Base-by-base conservation (phyloP, 23 tunicate genomes). In the Corella eumyota region DNA sequence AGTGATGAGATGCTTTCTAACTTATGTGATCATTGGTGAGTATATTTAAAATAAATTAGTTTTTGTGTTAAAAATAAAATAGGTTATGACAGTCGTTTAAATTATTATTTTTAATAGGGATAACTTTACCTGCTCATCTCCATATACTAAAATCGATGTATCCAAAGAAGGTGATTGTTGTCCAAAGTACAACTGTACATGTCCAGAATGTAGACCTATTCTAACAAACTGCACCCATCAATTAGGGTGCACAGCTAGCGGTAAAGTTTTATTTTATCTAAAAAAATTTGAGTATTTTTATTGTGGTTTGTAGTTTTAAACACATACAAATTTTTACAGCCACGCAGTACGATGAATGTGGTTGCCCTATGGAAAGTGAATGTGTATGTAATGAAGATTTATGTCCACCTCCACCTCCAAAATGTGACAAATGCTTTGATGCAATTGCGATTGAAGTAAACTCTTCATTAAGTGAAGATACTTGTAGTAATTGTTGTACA, bases 321-420 rank as follows among this genome's bases (percentile, higher is more conserved):
- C 11, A 11, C 48, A 9, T 11, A 9, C 15, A 11, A 11, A 9
- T 15, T 40, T 15, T 40, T 25, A 20, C 60, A 54, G 60, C 29
- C 3, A 54, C 30, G 33, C 2, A 54, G 30, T 33, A 54, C 4
- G 60, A 54, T 33, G 11, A 11, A 5, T 54, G 60, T 7, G 60
- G 30, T 2, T 54, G 60, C 30, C 60, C 60, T 13, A 24, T 54
- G 15, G 25, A 54, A 7, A 54, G 60, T 33, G 60, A 54, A 17
- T 54, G 60, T 7, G 23, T 17, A 23, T 54, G 60, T 7, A 54
- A 54, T 54, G 33, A 22, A 17, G 23, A 54, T 2, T 23, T 54
- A 22, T 54, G 60, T 25, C 60, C 60, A 26, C 4, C n/a, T n/a
- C n/a, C 27, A 54, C 31, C 60, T 19, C 60, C 28, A 5, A 7